Conservation (phyloP, 2,113 vertebrate species). For the Poeciliopsis turrubarensis region DNA sequence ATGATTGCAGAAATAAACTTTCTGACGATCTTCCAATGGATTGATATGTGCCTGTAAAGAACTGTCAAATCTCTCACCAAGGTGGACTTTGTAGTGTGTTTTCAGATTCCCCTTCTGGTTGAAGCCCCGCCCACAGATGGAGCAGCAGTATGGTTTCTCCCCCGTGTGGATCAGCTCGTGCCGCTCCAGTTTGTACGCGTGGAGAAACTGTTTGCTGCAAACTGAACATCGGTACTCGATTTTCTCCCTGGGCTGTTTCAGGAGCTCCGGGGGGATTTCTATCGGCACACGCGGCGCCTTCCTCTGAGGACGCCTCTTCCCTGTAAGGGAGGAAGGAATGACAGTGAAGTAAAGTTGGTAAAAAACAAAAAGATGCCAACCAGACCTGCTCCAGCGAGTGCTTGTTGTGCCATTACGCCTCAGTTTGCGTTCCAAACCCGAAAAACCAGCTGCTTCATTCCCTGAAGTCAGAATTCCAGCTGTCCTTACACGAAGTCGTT, state of each 20-base stretch:
- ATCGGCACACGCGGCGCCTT: slow-evolving; percentile 49
- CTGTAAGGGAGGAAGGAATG: slow-evolving; percentile 5
- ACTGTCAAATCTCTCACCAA: slow-evolving; percentile 44
- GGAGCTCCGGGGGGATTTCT: slow-evolving; percentile 67
- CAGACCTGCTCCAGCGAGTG: background rate
- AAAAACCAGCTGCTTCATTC: background rate
- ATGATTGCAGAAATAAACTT: background rate
- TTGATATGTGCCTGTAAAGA: background rate
- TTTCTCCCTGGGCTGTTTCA: slow-evolving; percentile 69
- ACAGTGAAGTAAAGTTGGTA: background rate
- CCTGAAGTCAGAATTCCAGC: no score
- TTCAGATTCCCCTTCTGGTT: slow-evolving; percentile 76
- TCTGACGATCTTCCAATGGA: background rate
- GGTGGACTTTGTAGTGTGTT: slow-evolving; percentile 73
- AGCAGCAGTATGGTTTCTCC: slow-evolving; percentile 70
- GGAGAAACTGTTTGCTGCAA: slow-evolving; percentile 69
- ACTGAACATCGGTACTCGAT: slow-evolving; percentile 63
- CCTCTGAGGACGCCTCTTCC: slow-evolving; percentile 54
- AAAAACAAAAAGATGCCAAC: background rate
- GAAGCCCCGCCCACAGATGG: slow-evolving; percentile 69
- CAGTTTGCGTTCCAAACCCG: background rate
- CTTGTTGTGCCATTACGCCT: background rate
- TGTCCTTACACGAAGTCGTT: background rate
- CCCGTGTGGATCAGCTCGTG: slow-evolving; percentile 72
- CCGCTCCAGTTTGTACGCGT: slow-evolving; percentile 67